Evolutionary conservation across 2,888 invertebrate species (phyloP).

Genomic region (Zaprionus bogoriensis): DNA sequence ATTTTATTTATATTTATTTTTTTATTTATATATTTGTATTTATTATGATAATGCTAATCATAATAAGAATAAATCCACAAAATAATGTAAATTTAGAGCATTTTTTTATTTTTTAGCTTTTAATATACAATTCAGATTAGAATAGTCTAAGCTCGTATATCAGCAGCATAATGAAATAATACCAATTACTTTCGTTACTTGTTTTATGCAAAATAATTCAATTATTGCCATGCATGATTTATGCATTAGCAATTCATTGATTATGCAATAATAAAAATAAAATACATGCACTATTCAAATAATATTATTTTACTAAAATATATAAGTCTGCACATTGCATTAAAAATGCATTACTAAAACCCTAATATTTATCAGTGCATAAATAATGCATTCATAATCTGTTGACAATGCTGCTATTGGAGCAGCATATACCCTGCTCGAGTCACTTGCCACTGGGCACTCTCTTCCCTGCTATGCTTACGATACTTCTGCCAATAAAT

Average conservation of each 20-base stretch:
- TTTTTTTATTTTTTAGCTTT: no score
- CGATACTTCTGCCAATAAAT: not conserved
- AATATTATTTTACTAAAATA: not conserved
- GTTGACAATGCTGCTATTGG: not conserved
- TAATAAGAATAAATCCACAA: no score
- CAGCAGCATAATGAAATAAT: not conserved
- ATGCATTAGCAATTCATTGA: not conserved
- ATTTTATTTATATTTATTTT: no score
- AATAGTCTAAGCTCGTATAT: no score
- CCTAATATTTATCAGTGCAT: no score
- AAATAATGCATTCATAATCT: not conserved
- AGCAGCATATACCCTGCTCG: not conserved
- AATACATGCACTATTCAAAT: not conserved
- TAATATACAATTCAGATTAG: no score
- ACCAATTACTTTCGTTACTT: not conserved
- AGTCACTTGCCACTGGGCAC: not conserved
- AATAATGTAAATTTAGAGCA: no score
- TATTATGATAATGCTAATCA: no score
- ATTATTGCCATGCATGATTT: not conserved
- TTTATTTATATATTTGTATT: no score
- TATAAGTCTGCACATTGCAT: no score
- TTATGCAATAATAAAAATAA: not conserved
- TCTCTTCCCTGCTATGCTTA: not conserved
- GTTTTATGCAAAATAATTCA: not conserved
- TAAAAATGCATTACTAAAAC: not conserved